Base-by-base conservation (phyloP, 30 jellyfish, hydroid and myxozoan genomes). In the Rhopilema esculentum region DNA sequence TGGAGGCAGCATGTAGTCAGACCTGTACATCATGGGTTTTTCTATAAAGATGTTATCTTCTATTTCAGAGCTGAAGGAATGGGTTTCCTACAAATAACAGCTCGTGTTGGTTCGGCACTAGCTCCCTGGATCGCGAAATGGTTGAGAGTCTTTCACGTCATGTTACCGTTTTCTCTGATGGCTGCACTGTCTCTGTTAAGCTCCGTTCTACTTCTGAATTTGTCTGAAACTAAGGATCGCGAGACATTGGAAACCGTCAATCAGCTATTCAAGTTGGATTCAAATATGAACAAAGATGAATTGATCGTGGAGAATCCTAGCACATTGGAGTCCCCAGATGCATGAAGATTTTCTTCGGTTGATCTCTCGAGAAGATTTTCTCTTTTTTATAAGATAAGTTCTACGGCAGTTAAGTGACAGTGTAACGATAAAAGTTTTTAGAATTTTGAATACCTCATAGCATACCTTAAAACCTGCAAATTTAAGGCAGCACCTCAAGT, bases 111-210 rank as follows among this genome's bases (percentile, higher is more conserved):
- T 1, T 95, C 97, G 19, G 93, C 93, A 29, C 49, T 76, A 29
- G 94, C 98, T 1, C 98, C 98, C 17, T 92, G 98, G 97, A 83
- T 92, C 30, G 94, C 97, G 19, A 77, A 92, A 16, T 87, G 97
- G 92, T 84, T 92, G 66, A 31, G 74, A 29, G 90, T 62, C 4
- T 48, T 65, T 70, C 92, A 92, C 30, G 86, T 51, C 25, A 66
- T 95, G 20, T 9, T 88, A 22, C 98, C 98, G 1, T 92, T 80
- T 73, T 91, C 85, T 18, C 77, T 88, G 79, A 92, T 92, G 97
- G 98, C 97, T 18, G 95, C 69, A 40, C 77, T 87, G 22, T 81
- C 98, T 18, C 27, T 92, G 64, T 22, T 87, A 16, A 94, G 91
- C 17, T 87, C 94, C 20, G 72, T 53, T 0, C 82, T 79, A 8